A percentile compares a stretch with the other conserved stretches of the same genome.
These are phyloP conservation scores for Onychomys leucogaster DNA, from an alignment of 2,797 vertebrate species.

Conservation along the genomic window DNA sequence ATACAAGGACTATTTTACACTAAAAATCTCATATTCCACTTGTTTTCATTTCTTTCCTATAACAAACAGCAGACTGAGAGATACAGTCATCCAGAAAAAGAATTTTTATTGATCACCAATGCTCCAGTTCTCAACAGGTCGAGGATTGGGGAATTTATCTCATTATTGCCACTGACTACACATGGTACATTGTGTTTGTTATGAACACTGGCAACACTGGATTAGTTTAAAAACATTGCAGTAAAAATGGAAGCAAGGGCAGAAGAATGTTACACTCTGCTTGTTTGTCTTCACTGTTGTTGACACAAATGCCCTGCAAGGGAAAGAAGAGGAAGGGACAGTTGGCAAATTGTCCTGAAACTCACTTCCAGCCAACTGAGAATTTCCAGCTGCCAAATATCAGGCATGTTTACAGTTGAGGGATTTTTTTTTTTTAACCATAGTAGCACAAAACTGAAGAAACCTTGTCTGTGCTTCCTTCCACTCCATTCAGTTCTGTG, in stretches of 20 bases:
- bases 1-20: not conserved
- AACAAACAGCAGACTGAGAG: not conserved
- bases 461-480: not conserved
- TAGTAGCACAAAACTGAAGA: conserved; percentile 45
- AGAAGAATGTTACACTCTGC: not conserved
- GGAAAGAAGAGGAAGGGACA: not conserved
- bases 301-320: conserved; percentile 43
- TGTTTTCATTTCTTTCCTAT: not conserved
- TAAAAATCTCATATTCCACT: not conserved
- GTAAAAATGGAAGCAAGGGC: conserved; percentile 14
- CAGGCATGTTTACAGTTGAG: conserved; percentile 48
- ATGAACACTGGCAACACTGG: not conserved
- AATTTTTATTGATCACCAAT: not conserved
- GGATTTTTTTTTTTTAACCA: not conserved
- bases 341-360: conserved; percentile 74
- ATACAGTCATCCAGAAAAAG: not conserved
- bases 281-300: conserved; percentile 15
- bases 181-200: not conserved
- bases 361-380: conserved; percentile 70
- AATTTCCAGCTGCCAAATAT: conserved; percentile 61
- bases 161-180: not conserved
- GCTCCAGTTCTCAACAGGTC: not conserved
- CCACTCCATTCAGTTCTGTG: not conserved
- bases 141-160: not conserved
- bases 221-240: not conserved